A percentile compares a stretch with the other conserved stretches of the same genome.
phyloP scores from a whole-genome alignment of 2,888 invertebrate genomes.

The Busseola fusca region DNA sequence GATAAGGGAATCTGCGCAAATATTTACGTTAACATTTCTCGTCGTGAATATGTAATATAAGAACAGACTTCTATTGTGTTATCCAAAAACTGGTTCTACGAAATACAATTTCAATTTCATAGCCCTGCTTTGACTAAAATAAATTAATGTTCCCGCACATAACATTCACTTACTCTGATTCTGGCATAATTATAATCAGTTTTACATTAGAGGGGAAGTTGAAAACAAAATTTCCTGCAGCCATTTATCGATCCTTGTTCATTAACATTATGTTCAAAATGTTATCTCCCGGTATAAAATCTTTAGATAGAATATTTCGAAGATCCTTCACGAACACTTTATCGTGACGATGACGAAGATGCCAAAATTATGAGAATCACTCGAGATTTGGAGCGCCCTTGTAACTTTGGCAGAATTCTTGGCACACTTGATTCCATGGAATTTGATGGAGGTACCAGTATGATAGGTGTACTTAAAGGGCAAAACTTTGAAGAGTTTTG shows the following conservation, averaged over 20 bases:
- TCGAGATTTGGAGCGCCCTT: slow-evolving; percentile 43
- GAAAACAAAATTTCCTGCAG: slow-evolving; percentile 13
- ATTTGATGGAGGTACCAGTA: slow-evolving; percentile 30
- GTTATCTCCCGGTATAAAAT: slow-evolving; percentile 49
- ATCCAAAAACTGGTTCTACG: neutral
- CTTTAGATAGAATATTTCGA: slow-evolving; percentile 51
- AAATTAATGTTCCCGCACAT: slow-evolving; percentile 17
- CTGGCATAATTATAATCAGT: slow-evolving; percentile 34
- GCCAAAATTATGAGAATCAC: slow-evolving; percentile 57
- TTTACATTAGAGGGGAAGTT: slow-evolving; percentile 16
- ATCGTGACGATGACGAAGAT: slow-evolving; percentile 48
- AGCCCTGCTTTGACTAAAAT: slow-evolving; percentile 20
- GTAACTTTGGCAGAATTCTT: slow-evolving; percentile 44
- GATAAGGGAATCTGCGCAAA: too few relatives aligned
- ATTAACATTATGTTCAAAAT: slow-evolving; percentile 35
- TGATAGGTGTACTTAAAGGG: slow-evolving; percentile 14
- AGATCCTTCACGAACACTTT: slow-evolving; percentile 49
- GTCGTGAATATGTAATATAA: neutral
- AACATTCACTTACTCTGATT: slow-evolving; percentile 22
- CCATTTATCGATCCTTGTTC: slow-evolving; percentile 46
- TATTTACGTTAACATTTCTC: too few relatives aligned
- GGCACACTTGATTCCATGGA: slow-evolving; percentile 24
- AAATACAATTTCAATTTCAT: slow-evolving; percentile 24
- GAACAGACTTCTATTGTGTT: neutral
- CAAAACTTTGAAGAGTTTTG: neutral